Conservation (phyloP, 1,140 invertebrate genomes). For the Micrasema minimum region DNA sequence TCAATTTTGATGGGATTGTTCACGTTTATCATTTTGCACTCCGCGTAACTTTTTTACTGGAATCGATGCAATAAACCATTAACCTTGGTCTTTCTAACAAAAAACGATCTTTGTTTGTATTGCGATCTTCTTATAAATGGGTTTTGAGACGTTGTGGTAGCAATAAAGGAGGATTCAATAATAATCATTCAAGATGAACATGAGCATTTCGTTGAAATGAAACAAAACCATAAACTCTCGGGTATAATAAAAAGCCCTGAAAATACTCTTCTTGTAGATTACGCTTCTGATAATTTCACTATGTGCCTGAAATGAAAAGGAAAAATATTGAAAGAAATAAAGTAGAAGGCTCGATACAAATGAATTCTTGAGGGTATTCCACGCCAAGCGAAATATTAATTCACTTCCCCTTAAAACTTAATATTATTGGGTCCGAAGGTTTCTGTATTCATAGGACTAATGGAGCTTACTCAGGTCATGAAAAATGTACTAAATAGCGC, state of each 20-base stretch:
- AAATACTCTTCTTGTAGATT: constrained; percentile 11
- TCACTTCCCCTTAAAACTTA: constrained; percentile 14
- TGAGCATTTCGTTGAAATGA: background rate
- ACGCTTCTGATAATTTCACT: constrained; percentile 12
- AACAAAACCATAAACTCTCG: constrained; percentile 15
- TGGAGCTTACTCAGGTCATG: background rate
- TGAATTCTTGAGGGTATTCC: constrained; percentile 4
- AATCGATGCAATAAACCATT: no score
- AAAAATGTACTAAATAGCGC: background rate
- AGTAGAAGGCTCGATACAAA: constrained; percentile 6
- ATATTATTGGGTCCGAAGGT: constrained; percentile 1
- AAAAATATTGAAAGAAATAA: constrained; percentile 17
- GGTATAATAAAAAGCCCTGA: background rate
- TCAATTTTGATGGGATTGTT: constrained; percentile 32
- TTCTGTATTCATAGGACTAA: background rate
- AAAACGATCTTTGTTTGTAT: no score
- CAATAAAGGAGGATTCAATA: no score
- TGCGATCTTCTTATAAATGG: no score
- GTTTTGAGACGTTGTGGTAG: no score
- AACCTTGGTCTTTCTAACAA: no score
- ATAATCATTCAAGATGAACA: no score
- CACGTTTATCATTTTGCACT: constrained; percentile 7
- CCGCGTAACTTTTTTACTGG: background rate
- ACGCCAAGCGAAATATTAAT: background rate
- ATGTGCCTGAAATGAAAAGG: constrained; percentile 1